These are phyloP conservation scores for Pyrocephalus nanus DNA, from an alignment of 2,797 vertebrate genomes.

Conservation along the genomic window DNA sequence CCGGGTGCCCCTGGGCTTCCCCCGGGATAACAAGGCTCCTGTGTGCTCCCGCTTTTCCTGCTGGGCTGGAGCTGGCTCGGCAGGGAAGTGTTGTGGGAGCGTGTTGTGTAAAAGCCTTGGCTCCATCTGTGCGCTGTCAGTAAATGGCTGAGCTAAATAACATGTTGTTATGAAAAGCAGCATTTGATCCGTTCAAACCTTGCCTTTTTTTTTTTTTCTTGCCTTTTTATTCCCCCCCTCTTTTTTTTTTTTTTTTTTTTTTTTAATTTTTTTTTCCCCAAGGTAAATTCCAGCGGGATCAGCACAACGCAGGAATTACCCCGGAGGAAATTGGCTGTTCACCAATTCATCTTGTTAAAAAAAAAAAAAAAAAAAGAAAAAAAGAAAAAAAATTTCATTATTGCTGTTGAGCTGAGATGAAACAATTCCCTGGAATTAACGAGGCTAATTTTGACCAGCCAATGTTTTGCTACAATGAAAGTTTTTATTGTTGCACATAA, in stretches of 20 bases:
- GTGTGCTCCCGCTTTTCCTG: neutral
- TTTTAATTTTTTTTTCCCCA: neutral
- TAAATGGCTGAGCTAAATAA: neutral
- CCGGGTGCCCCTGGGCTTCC: neutral
- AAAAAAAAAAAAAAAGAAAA: neutral
- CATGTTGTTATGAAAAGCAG: neutral
- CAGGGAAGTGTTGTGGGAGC: neutral
- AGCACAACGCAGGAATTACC: conserved; percentile 51
- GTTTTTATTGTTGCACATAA: conserved; percentile 71
- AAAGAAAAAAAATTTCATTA: conserved; percentile 19
- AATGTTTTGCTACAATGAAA: conserved; percentile 66
- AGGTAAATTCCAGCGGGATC: conserved; percentile 65
- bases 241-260: too few relatives aligned
- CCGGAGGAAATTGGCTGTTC: conserved; percentile 66
- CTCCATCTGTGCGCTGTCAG: neutral
- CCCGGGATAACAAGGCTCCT: neutral
- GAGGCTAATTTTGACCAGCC: conserved; percentile 60
- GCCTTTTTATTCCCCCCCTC: neutral
- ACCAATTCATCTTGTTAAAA: conserved; percentile 68
- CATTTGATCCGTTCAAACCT: neutral
- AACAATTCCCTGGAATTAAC: conserved; percentile 76
- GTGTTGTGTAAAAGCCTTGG: neutral
- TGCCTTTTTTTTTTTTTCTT: neutral
- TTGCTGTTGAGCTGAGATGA: conserved; percentile 71
- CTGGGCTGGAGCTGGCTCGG: neutral